phyloP scores from a whole-genome alignment of 2,888 invertebrate species.

The Dilophus febrilis region DNA sequence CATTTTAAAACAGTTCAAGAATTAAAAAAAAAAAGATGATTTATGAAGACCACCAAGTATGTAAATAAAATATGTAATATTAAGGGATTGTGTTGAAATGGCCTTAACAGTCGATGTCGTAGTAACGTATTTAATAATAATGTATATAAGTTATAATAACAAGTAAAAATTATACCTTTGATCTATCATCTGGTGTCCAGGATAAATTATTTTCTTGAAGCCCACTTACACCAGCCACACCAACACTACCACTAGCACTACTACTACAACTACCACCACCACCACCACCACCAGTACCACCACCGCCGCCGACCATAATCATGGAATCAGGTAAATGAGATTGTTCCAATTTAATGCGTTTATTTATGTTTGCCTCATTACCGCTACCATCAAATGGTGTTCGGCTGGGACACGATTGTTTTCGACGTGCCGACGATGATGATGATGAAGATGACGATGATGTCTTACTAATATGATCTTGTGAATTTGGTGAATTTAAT shows the following conservation, averaged over 20 bases:
- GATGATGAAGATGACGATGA: slow-evolving; percentile 28
- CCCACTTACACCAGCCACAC: neutral
- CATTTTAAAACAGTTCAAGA: too few species aligned
- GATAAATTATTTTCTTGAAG: neutral
- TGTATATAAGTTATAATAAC: neutral
- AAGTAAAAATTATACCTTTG: slow-evolving; percentile 1
- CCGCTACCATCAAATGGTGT: slow-evolving; percentile 24
- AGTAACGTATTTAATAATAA: too few species aligned
- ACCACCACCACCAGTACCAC: neutral
- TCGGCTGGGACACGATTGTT: slow-evolving; percentile 65
- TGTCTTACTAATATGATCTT: slow-evolving; percentile 44
- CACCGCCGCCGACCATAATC: neutral
- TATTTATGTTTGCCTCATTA: too few species aligned
- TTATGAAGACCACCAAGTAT: too few species aligned
- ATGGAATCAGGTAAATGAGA: too few species aligned
- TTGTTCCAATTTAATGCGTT: too few species aligned
- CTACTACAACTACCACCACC: neutral
- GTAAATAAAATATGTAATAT: too few species aligned
- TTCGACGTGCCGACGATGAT: slow-evolving; percentile 42
- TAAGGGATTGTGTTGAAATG: too few species aligned
- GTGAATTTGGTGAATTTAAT: slow-evolving; percentile 16
- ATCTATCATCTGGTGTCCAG: neutral
- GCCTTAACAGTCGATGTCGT: too few species aligned
- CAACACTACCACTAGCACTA: neutral
- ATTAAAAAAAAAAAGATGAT: too few species aligned